Conservation (phyloP, 92 coral and sea anemone genomes). For the Zoanthus sansibaricus region DNA sequence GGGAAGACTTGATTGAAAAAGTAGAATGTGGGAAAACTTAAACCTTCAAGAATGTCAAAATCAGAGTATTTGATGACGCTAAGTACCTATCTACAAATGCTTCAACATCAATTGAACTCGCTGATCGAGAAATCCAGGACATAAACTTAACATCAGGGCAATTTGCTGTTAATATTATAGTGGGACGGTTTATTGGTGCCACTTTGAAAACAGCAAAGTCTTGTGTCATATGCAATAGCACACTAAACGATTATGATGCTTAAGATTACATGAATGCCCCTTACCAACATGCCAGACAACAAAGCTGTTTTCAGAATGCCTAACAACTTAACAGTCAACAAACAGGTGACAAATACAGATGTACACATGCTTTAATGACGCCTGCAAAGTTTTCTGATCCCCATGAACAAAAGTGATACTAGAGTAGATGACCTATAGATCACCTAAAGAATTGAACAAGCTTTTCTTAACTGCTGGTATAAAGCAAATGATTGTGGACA, state of each 20-base stretch:
- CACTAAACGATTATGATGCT: slow-evolving; percentile 34
- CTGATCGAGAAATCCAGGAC: slow-evolving; percentile 46
- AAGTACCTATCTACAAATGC: slow-evolving; percentile 38
- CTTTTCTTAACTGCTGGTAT: slow-evolving; percentile 34
- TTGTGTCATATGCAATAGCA: slow-evolving; percentile 51
- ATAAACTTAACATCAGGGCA: slow-evolving; percentile 45
- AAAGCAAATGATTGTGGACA: slow-evolving; percentile 44
- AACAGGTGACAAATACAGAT: slow-evolving; percentile 35
- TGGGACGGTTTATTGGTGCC: slow-evolving; percentile 44
- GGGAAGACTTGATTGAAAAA: slow-evolving; percentile 41
- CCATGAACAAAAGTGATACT: slow-evolving; percentile 35
- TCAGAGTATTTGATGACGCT: slow-evolving; percentile 34
- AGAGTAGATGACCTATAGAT: slow-evolving; percentile 47
- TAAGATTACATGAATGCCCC: slow-evolving; percentile 38
- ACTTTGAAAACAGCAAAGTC: slow-evolving; percentile 42
- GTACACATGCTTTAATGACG: slow-evolving; percentile 51
- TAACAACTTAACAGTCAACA: slow-evolving; percentile 51
- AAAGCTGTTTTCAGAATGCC: slow-evolving; percentile 47
- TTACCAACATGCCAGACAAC: slow-evolving; percentile 41
- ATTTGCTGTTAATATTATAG: slow-evolving; percentile 35
- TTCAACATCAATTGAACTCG: slow-evolving; percentile 40
- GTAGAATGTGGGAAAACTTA: slow-evolving; percentile 38
- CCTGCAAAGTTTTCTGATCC: slow-evolving; percentile 52
- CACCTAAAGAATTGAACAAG: slow-evolving; percentile 46
- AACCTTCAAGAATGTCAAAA: slow-evolving; percentile 23